Percentiles rank a stretch among this genome's conserved stretches.
Conservation (phyloP, 2,113 vertebrate species). For the Neodontobutis hainanensis region DNA sequence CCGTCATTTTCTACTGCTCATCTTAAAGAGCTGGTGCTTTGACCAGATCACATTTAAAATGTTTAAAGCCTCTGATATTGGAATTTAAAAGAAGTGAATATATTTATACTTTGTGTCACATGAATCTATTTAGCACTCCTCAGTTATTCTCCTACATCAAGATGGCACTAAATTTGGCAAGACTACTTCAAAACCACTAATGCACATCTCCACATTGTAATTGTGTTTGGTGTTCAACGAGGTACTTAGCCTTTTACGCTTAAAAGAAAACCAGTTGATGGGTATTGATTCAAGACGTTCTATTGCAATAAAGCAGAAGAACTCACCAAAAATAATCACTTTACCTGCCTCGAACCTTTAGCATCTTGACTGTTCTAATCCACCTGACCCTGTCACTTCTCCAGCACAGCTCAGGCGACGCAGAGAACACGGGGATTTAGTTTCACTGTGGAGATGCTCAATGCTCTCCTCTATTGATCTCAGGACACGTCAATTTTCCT, state of each 20-base stretch:
- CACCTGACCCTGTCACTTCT: conserved; percentile 12
- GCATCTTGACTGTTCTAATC: neutral
- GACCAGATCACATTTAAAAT: too few species aligned
- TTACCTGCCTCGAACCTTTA: conserved; percentile 2
- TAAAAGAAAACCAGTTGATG: conserved; percentile 53
- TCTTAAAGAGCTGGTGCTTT: too few species aligned
- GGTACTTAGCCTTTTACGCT: conserved; percentile 54
- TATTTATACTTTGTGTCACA: neutral
- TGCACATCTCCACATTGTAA: conserved; percentile 32
- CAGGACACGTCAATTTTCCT: conserved; percentile 63
- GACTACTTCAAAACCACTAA: conserved; percentile 64
- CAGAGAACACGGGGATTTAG: conserved; percentile 50
- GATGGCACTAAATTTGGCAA: conserved; percentile 45
- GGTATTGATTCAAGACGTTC: conserved; percentile 56
- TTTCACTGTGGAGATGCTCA: conserved; percentile 61
- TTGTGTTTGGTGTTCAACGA: conserved; percentile 50
- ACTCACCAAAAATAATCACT: conserved; percentile 5
- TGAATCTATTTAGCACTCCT: conserved; percentile 24
- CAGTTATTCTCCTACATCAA: conserved; percentile 8
- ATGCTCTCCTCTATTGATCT: conserved; percentile 70
- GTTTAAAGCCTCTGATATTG: neutral
- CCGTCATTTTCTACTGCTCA: too few species aligned
- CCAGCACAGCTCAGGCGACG: conserved; percentile 28
- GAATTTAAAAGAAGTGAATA: neutral
- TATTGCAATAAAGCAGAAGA: conserved; percentile 20